A percentile compares a stretch with the other conserved stretches of the same genome.
Conservation (phyloP, 2,888 invertebrate genomes). For the Linhomoeus sp. region DNA sequence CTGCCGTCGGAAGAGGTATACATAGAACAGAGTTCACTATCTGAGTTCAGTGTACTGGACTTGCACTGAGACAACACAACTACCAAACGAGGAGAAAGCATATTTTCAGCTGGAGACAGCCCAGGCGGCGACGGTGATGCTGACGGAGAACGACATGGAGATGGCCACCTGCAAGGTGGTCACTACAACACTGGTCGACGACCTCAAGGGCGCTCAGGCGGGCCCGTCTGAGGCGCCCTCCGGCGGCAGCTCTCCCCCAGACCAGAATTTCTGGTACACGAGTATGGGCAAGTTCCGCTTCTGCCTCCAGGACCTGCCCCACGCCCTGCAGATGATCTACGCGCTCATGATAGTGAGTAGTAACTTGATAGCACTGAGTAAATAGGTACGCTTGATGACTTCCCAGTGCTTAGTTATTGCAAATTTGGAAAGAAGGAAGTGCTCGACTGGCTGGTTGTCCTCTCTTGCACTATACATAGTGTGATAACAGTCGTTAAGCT, state of each 20-base stretch:
- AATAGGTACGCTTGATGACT: no score
- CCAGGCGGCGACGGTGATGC: constrained; percentile 61
- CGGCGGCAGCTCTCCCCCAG: background rate
- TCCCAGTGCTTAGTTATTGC: no score
- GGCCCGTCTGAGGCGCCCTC: background rate
- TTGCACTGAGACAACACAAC: background rate
- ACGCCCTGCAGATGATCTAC: constrained; percentile 76
- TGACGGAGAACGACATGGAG: constrained; percentile 66
- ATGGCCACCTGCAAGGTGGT: constrained; percentile 50
- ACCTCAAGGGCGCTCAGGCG: constrained; percentile 19
- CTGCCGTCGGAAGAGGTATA: constrained; percentile 46
- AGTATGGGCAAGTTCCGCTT: constrained; percentile 80
- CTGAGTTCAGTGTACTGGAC: background rate
- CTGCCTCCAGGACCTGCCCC: constrained; percentile 64
- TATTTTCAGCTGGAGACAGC: constrained; percentile 43
- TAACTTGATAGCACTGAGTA: no score
- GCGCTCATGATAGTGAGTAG: constrained; percentile 53
- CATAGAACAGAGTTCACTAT: background rate
- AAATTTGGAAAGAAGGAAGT: no score
- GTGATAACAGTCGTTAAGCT: no score
- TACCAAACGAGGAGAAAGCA: no score
- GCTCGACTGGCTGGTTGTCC: no score
- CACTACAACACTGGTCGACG: constrained; percentile 52
- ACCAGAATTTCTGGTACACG: constrained; percentile 57
- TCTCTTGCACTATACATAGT: no score